Conservation (phyloP, 92 coral and sea anemone species). For the Paramuricea clavata region DNA sequence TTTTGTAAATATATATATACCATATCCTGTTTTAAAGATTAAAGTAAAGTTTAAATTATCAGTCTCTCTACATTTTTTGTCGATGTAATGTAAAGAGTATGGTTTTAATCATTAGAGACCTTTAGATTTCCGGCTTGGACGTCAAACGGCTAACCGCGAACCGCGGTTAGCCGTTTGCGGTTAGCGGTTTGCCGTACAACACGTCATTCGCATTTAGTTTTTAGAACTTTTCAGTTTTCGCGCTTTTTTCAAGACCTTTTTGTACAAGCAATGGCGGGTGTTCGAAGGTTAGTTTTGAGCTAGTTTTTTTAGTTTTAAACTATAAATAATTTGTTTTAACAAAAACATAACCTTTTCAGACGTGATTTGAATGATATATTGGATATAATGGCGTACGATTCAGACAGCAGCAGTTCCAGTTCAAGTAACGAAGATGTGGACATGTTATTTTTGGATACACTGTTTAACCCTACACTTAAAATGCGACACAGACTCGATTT, state of each 20-base stretch:
- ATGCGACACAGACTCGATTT: constrained; percentile 40
- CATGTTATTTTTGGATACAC: constrained; percentile 37
- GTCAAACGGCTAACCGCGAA: background rate
- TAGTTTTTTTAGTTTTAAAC: background rate
- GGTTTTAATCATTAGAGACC: background rate
- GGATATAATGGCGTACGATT: background rate
- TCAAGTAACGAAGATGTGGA: constrained; percentile 45
- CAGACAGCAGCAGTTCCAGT: constrained; percentile 10
- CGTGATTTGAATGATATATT: background rate
- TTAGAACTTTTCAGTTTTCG: background rate
- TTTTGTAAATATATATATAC: too few relatives aligned
- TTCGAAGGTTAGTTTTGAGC: background rate
- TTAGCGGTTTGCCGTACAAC: background rate
- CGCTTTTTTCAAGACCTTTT: background rate
- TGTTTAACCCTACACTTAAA: constrained; percentile 2
- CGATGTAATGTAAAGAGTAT: too few relatives aligned
- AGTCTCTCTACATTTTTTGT: too few relatives aligned
- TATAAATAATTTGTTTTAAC: background rate
- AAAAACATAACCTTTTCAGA: background rate
- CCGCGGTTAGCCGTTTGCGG: background rate
- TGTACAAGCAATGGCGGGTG: constrained; percentile 8
- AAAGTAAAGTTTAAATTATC: too few relatives aligned
- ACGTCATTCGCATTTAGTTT: background rate
- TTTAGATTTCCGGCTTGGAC: background rate
- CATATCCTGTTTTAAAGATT: too few relatives aligned